A percentile compares a stretch with the other conserved stretches of the same genome.
Evolutionary conservation across 2,888 invertebrate genomes (phyloP).

Genomic region (Coelopa pilipes): DNA sequence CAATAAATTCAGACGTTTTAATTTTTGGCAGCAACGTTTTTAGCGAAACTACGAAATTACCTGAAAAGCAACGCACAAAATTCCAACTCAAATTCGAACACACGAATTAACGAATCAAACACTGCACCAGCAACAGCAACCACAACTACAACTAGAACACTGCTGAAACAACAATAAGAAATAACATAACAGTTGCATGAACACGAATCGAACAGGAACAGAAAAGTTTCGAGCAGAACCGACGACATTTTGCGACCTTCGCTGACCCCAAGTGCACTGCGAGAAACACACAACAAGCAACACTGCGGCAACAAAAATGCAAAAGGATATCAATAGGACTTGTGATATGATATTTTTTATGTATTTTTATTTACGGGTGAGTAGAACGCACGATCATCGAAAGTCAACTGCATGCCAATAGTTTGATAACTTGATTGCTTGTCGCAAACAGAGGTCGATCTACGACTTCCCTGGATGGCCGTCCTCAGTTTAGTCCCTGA

Average conservation of each 20-base stretch:
- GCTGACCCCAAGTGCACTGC: neutral
- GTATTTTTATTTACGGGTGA: conserved; percentile 56
- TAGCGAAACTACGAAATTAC: conserved; percentile 38
- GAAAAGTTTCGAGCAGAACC: neutral
- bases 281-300: conserved; percentile 17
- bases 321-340: conserved; percentile 52
- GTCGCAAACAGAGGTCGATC: neutral
- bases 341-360: conserved; percentile 61
- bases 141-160: conserved; percentile 32
- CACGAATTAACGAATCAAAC: conserved; percentile 19
- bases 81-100: neutral
- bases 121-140: conserved; percentile 38
- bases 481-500: no score
- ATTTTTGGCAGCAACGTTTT: conserved; percentile 49
- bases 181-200: neutral
- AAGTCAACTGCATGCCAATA: neutral
- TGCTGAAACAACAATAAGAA: conserved; percentile 13
- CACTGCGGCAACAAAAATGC: conserved; percentile 41
- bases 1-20: conserved; percentile 61
- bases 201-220: neutral
- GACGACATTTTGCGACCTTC: neutral
- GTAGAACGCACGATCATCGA: conserved; percentile 41
- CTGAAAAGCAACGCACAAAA: conserved; percentile 40
- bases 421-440: neutral
- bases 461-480: neutral